A percentile compares a stretch with the other conserved stretches of the same genome.
These are phyloP conservation scores for Penaeus indicus DNA, from an alignment of 1,140 invertebrate genomes.

Conservation along the genomic window DNA sequence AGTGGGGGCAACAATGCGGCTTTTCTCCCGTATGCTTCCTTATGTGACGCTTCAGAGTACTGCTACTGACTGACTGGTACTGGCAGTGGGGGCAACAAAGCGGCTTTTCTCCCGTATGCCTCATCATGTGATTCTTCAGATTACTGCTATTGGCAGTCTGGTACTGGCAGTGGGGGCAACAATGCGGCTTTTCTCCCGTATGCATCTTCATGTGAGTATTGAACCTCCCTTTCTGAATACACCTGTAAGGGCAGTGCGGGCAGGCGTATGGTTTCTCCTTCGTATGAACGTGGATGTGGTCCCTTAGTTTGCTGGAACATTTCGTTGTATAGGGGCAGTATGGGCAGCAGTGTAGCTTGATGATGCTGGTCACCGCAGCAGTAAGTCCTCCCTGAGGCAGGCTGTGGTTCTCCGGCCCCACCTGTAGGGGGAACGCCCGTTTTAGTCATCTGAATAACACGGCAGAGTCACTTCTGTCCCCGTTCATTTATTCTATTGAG, in stretches of 20 bases:
- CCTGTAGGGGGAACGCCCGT: background rate
- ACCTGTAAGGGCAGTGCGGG: constrained; percentile 80
- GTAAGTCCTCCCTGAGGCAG: background rate
- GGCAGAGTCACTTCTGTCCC: too few relatives aligned
- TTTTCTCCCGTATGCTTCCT: constrained; percentile 21
- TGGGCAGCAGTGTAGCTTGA: background rate
- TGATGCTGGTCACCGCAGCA: background rate
- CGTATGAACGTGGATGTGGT: constrained; percentile 75
- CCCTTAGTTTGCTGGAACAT: constrained; percentile 38
- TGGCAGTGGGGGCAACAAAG: constrained; percentile 3
- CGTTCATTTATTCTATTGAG: too few relatives aligned
- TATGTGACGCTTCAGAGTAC: background rate
- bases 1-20: background rate
- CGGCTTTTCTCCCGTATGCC: constrained; percentile 21
- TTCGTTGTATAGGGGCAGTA: constrained; percentile 34
- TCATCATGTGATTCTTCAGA: background rate
- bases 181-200: constrained; percentile 33
- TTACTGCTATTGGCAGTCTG: background rate
- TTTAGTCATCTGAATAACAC: too few relatives aligned
- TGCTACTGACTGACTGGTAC: background rate
- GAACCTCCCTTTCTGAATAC: constrained; percentile 73
- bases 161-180: constrained; percentile 1
- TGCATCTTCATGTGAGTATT: background rate
- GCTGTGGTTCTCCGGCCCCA: background rate
- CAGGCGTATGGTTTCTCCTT: constrained; percentile 81